These are phyloP conservation scores for Prietella phreatophila DNA, from an alignment of 2,113 vertebrate genomes.

Conservation along the genomic window DNA sequence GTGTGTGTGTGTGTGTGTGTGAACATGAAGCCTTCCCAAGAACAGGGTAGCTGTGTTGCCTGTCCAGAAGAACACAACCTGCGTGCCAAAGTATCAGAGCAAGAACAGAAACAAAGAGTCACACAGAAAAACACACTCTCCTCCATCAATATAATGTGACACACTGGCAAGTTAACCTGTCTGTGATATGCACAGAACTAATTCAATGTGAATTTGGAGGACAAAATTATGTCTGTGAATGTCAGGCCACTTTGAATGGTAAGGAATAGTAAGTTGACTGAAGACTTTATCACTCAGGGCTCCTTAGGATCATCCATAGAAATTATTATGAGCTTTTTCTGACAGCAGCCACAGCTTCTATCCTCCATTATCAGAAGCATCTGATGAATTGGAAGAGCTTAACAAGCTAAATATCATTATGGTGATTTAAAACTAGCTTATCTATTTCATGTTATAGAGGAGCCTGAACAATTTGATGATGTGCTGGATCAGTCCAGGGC, in stretches of 20 bases:
- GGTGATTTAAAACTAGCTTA: slow-evolving; percentile 14
- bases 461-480: slow-evolving; percentile 2
- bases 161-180: background rate
- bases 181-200: background rate
- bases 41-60: slow-evolving; percentile 50
- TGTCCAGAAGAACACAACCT: slow-evolving; percentile 51
- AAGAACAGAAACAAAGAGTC: slow-evolving; percentile 29
- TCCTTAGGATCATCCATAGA: background rate
- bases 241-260: background rate
- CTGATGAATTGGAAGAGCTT: slow-evolving; percentile 45
- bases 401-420: slow-evolving; percentile 18
- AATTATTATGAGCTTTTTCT: background rate
- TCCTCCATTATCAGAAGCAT: slow-evolving; percentile 40
- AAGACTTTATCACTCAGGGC: background rate
- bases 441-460: background rate
- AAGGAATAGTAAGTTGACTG: background rate
- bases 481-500: slow-evolving; percentile 23
- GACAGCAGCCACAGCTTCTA: background rate
- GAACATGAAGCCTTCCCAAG: slow-evolving; percentile 50
- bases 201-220: background rate
- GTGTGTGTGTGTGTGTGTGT: slow-evolving; percentile 17
- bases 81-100: slow-evolving; percentile 33
- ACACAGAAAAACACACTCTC: background rate
- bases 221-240: background rate
- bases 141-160: slow-evolving; percentile 5